These are phyloP conservation scores for Uria lomvia DNA, from an alignment of 2,113 vertebrate genomes.

Conservation along the genomic window DNA sequence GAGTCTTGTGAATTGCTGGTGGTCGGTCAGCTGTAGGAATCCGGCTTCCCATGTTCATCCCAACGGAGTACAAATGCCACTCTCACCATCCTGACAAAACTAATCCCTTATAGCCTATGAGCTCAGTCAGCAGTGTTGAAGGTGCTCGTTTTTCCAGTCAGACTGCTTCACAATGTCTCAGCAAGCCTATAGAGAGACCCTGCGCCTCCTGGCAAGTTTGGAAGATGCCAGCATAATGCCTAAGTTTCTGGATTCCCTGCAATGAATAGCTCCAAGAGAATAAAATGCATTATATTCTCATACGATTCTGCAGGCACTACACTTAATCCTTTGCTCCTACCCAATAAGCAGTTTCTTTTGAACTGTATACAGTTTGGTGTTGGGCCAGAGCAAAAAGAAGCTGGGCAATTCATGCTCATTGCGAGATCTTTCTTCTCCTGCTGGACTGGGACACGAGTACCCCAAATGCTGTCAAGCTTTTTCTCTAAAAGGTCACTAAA, in stretches of 20 bases:
- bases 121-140: not conserved
- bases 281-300: rapidly evolving
- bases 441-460: not conserved
- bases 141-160: not conserved
- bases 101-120: rapidly evolving
- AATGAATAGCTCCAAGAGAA: not conserved
- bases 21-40: not conserved
- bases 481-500: not conserved
- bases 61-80: not conserved
- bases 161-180: not conserved
- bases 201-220: not conserved
- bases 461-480: not conserved
- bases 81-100: not conserved
- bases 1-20: not conserved
- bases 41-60: not conserved
- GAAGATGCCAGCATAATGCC: not conserved
- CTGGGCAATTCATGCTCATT: not conserved
- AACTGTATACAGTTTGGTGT: not conserved
- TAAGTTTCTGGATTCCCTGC: not conserved
- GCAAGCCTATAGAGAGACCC: not conserved
- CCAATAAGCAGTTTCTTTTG: not conserved
- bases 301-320: not conserved
- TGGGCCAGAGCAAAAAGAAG: not conserved
- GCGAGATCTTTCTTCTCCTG: not conserved
- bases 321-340: not conserved